Conservation (phyloP, 2,888 invertebrate genomes). For the Digitonthophagus gazella region DNA sequence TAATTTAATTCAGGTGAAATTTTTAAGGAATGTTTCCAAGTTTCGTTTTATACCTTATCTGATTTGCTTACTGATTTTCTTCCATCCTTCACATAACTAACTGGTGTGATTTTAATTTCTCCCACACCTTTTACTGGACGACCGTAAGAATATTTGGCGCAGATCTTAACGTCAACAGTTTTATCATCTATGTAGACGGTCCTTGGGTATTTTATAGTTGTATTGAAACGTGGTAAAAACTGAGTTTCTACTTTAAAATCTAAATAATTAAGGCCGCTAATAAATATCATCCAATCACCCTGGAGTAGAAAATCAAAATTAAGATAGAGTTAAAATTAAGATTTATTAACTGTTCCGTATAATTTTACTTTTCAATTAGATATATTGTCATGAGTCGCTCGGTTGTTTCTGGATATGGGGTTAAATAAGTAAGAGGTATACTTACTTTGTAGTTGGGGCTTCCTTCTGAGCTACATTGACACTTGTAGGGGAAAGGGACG, state of each 20-base stretch:
- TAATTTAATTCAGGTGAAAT: not conserved
- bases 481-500: too few species aligned
- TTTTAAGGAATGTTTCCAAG: not conserved
- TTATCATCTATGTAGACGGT: conserved; percentile 53
- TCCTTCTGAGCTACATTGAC: too few species aligned
- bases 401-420: too few species aligned
- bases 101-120: conserved; percentile 45
- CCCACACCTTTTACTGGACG: conserved; percentile 59
- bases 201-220: conserved; percentile 55
- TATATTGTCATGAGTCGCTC: too few species aligned
- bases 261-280: conserved; percentile 36
- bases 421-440: too few species aligned
- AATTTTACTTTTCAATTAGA: too few species aligned
- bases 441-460: too few species aligned
- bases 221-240: conserved; percentile 60
- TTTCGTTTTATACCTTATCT: conserved; percentile 38
- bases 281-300: conserved; percentile 58
- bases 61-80: conserved; percentile 37
- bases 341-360: too few species aligned
- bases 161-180: conserved; percentile 54
- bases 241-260: conserved; percentile 58
- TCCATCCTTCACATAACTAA: conserved; percentile 34
- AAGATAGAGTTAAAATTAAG: not conserved
- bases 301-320: conserved; percentile 34
- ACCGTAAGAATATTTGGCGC: conserved; percentile 63